These are phyloP conservation scores for Lepidonotus clava DNA, from an alignment of 2,888 invertebrate species.

Conservation along the genomic window DNA sequence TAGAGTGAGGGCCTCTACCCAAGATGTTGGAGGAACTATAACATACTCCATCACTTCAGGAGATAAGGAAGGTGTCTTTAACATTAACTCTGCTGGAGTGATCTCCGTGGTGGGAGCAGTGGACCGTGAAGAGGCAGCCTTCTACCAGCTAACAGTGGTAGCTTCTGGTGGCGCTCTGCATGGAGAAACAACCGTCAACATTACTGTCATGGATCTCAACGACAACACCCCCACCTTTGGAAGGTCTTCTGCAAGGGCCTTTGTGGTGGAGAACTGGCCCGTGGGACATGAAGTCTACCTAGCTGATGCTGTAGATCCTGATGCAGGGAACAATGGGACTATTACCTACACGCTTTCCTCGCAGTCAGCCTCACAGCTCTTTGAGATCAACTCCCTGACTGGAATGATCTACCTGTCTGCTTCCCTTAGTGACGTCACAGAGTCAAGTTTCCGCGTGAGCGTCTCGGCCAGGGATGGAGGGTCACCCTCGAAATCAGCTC, in stretches of 20 bases:
- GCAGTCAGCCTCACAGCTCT: slow-evolving; percentile 84
- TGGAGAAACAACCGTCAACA: slow-evolving; percentile 89
- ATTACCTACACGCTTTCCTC: slow-evolving; percentile 91
- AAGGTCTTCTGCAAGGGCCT: slow-evolving; percentile 82
- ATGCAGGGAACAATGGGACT: slow-evolving; percentile 91
- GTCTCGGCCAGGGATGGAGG: slow-evolving; percentile 75
- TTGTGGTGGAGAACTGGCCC: slow-evolving; percentile 92
- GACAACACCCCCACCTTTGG: slow-evolving; percentile 90
- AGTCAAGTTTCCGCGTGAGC: slow-evolving; percentile 62
- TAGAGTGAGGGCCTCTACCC: slow-evolving; percentile 82
- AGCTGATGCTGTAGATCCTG: slow-evolving; percentile 92
- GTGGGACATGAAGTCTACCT: slow-evolving; percentile 95
- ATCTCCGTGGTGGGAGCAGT: slow-evolving; percentile 89
- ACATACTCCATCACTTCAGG: slow-evolving; percentile 86
- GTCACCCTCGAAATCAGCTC: slow-evolving; percentile 66
- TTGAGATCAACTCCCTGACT: slow-evolving; percentile 91
- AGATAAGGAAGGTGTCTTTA: slow-evolving; percentile 88
- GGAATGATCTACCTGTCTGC: slow-evolving; percentile 94
- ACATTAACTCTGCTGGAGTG: slow-evolving; percentile 90
- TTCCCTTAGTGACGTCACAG: slow-evolving; percentile 81
- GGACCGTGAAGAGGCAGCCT: slow-evolving; percentile 90
- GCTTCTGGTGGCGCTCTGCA: slow-evolving; percentile 89
- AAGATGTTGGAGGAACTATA: slow-evolving; percentile 60
- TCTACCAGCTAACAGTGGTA: slow-evolving; percentile 89
- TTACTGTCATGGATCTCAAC: slow-evolving; percentile 92